Base-by-base conservation (phyloP, 1,140 invertebrate genomes). In the Heliconius hermathena region DNA sequence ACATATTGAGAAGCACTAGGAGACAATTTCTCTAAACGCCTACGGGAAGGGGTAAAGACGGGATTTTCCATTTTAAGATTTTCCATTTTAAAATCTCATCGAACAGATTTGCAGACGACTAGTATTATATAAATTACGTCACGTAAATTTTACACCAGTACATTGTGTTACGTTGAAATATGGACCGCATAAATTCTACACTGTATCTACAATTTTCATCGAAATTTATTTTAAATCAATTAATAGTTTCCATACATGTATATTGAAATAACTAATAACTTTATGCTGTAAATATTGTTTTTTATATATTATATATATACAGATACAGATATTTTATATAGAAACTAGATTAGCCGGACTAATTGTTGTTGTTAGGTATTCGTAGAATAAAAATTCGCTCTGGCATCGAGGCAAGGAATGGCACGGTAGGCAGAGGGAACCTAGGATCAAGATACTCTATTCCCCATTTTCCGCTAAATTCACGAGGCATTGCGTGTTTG, bases 191-290 rank as follows among this genome's bases (percentile, higher is more conserved):
- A 66, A 66, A 66, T 66, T 29, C 22, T 26, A 66, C 60, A 66
- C 60, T 66, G 22, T 66, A 66, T 66, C 60, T 66, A 29, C 60
- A 26, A 66, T 66, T 66, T 66, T 29, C 60, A 66, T 66, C 60
- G 60, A 66, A 66, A 66, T 66, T 26, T 22, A 22, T 66, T 66
- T 29, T 66, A 66, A 66, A 66, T 29, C 60, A 66, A 66, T 66
- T 66, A 66, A 66, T 66, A 66, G 60, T 66, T 66, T 29, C 60
- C 60, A 66, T 66, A n/a, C 29, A 57, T 54, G 57, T 60, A 60
- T 29, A 66, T 66, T 66, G 26, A 66, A 66, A 66, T 16, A 66
- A 66, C 22, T 66, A 66, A 66, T 66, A 66, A 66, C 60, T 13
- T 3, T 66, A 66, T 66, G 3, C 22, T 29, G 60, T 66, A 29